These are phyloP conservation scores for Muraenolepis orangiensis DNA, from an alignment of 2,797 vertebrate genomes.

Conservation along the genomic window DNA sequence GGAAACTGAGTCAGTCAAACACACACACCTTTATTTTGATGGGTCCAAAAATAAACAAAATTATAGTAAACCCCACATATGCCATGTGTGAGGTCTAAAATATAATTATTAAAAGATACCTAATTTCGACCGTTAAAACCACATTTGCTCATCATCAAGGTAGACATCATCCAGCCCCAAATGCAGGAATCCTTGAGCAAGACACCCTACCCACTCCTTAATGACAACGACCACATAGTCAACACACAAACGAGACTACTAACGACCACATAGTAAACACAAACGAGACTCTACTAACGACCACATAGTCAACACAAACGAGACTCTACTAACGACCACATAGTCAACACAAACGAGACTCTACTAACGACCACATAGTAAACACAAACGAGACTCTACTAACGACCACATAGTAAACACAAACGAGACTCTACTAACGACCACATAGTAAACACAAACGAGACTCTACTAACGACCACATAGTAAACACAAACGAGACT, in stretches of 20 bases:
- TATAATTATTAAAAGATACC: too few species aligned
- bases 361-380: background rate
- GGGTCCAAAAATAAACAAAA: too few species aligned
- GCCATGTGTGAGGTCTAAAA: too few species aligned
- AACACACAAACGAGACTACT: too few species aligned
- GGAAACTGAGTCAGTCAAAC: conserved; percentile 77
- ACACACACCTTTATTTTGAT: too few species aligned
- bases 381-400: background rate
- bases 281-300: background rate
- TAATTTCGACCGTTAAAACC: too few species aligned
- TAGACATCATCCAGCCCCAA: too few species aligned
- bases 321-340: background rate
- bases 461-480: background rate
- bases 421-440: background rate
- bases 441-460: background rate
- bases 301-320: background rate
- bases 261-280: background rate
- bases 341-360: background rate
- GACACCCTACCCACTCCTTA: background rate
- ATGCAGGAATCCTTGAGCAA: background rate
- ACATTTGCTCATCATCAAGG: too few species aligned
- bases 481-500: background rate
- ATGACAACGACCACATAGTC: too few species aligned
- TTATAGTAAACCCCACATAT: too few species aligned
- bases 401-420: background rate